phyloP scores from a whole-genome alignment of 2,113 vertebrate species.

The Leucopsar rothschildi region DNA sequence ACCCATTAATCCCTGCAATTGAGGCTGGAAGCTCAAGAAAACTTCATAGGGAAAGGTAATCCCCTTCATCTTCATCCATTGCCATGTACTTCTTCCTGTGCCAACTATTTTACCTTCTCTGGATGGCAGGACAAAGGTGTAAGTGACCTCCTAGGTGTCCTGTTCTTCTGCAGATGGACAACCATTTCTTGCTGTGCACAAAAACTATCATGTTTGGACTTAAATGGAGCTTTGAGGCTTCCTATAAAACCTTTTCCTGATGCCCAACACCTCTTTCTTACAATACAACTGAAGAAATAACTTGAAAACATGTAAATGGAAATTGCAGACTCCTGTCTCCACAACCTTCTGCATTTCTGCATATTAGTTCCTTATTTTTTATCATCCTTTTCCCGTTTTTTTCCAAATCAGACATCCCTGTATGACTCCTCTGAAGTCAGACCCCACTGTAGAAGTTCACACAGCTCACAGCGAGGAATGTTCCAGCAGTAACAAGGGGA shows the following conservation, averaged over 20 bases:
- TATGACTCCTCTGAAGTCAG: background rate
- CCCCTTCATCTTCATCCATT: background rate
- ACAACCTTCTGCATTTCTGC: background rate
- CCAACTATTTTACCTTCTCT: background rate
- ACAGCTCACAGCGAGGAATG: background rate
- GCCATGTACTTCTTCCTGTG: background rate
- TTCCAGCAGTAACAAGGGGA: background rate
- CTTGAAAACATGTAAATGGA: background rate
- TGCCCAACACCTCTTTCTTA: background rate
- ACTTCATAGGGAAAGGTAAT: background rate
- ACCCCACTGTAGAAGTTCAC: rapidly evolving
- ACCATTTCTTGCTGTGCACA: background rate
- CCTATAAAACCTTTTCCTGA: background rate
- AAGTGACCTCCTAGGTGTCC: background rate
- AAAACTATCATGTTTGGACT: background rate
- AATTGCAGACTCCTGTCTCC: background rate
- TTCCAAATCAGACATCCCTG: background rate
- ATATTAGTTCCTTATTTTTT: background rate
- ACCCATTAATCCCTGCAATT: background rate
- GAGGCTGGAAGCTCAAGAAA: background rate
- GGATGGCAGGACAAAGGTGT: background rate
- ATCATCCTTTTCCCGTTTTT: rapidly evolving
- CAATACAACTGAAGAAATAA: background rate
- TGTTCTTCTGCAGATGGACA: background rate
- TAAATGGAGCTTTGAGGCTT: background rate